Evolutionary conservation across 2,797 vertebrate genomes (phyloP).

Genomic region (Phoeniculus purpureus): DNA sequence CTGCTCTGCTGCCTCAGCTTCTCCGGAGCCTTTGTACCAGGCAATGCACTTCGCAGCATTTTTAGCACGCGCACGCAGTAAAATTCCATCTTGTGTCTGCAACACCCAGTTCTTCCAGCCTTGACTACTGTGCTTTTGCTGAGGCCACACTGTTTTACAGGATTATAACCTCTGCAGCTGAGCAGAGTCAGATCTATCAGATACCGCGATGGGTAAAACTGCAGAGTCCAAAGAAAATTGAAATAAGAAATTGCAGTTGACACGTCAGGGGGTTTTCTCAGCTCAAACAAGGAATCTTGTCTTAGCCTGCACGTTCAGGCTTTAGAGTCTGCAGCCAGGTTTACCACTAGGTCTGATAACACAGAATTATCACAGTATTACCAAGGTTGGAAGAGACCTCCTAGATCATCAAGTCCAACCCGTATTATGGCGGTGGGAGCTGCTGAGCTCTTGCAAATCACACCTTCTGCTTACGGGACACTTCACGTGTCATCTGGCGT

Average conservation of each 20-base stretch:
- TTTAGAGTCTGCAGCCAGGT: neutral
- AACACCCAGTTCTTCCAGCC: neutral
- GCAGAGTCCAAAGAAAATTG: neutral
- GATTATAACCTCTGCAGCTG: slow-evolving; percentile 25
- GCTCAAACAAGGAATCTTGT: neutral
- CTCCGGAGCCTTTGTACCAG: slow-evolving; percentile 21
- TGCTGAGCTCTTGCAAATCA: neutral
- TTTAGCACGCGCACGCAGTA: slow-evolving; percentile 31
- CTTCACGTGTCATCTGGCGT: neutral
- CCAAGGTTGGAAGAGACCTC: too few species aligned
- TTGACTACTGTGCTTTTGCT: slow-evolving; percentile 12
- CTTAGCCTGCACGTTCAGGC: neutral
- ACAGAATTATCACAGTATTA: too few species aligned
- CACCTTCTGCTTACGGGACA: neutral
- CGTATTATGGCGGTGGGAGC: neutral
- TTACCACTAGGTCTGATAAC: neutral
- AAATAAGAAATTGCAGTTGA: neutral
- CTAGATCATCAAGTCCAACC: too few species aligned
- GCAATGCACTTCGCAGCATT: slow-evolving; percentile 38
- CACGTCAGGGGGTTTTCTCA: neutral
- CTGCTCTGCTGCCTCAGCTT: slow-evolving; percentile 56
- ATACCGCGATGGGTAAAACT: neutral
- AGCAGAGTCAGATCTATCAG: slow-evolving; percentile 23
- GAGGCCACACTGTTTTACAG: slow-evolving; percentile 2
- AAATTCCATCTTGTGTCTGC: slow-evolving; percentile 54